Evolutionary conservation across 2,888 invertebrate species (phyloP), one percentile per base, ranked within the genome.

Genomic region (Chelonus formosanus): DNA sequence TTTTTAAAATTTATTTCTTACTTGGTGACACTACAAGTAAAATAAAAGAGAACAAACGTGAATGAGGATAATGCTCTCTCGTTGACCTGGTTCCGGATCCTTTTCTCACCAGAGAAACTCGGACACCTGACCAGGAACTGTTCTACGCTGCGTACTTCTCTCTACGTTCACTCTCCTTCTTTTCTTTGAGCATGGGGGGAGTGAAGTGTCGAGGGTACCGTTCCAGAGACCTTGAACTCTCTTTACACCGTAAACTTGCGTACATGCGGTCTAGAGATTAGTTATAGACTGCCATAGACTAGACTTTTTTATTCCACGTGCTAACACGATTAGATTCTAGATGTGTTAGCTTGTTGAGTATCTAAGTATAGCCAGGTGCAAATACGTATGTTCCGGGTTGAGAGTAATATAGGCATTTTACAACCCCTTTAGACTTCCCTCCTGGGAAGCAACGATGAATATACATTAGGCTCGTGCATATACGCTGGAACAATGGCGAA

Each of bases 41-140:
- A 53, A 61, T 20, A 20, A 20, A 20, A 48, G 53, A 64, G 44
- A 53, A 65, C 43, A 52, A 58, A 65, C 53, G 45, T 59, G 59
- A 65, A 60, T 60, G 60, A 65, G 59, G 65, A 65, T 65, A 60
- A 65, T 65, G 55, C 59, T 65, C 50, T 57, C 53, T 62, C 50
- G 57, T 57, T 64, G 67, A 67, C 67, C 67, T 50, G 62, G 53
- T 67, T 67, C 56, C 62, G 53, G 58, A 62, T 57, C 52, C 53
- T 57, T 53, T 58, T 43, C 57, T 61, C 56, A 50, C 34, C 70
- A 65, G 70, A 71, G 70, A 73, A 73, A 73, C 73, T 73, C 73
- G 71, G 71, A 73, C 73, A 73, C 73, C 73, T 73, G 73, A 71
- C 70, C 73, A 73, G 73, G 73, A 71, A 73, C 70, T 70, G 67